phyloP scores from a whole-genome alignment of 1,140 invertebrate genomes.

The Pararge aegeria region DNA sequence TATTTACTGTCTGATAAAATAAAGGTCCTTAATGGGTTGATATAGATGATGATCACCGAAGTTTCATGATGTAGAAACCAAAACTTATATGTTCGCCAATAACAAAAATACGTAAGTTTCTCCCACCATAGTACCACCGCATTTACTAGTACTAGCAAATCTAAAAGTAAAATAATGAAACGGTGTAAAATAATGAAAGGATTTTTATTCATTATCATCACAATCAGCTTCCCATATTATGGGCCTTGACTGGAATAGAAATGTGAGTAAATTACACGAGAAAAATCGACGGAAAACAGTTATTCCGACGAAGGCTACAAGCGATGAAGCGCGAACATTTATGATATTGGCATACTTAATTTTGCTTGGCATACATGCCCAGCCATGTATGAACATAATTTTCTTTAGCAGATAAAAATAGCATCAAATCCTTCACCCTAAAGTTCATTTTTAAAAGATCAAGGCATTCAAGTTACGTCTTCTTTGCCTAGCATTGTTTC shows the following conservation, averaged over 20 bases:
- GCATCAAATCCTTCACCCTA: constrained; percentile 23
- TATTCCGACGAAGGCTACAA: constrained; percentile 65
- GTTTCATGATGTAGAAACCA: too few species aligned
- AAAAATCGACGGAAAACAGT: constrained; percentile 74
- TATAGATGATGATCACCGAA: too few species aligned
- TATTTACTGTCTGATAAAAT: too few species aligned
- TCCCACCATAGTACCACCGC: too few species aligned
- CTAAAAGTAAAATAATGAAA: constrained; percentile 3
- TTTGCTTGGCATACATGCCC: constrained; percentile 71
- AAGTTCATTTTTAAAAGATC: constrained; percentile 26
- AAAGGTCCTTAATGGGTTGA: too few species aligned
- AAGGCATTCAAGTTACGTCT: constrained; percentile 15
- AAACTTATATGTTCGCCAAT: too few species aligned
- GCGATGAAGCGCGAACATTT: constrained; percentile 64
- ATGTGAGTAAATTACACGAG: constrained; percentile 55
- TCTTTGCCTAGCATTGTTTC: constrained; percentile 13
- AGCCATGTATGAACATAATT: constrained; percentile 52
- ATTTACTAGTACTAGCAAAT: too few species aligned
- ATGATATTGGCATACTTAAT: constrained; percentile 78
- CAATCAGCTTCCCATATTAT: constrained; percentile 39
- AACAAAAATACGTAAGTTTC: too few species aligned
- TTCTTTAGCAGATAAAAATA: constrained; percentile 24
- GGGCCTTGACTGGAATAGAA: constrained; percentile 63
- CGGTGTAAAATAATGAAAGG: neutral
- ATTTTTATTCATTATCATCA: constrained; percentile 4